A percentile compares a stretch with the other conserved stretches of the same genome.
phyloP scores from a whole-genome alignment of 2,888 invertebrate species.

The Cylindroiulus punctatus region DNA sequence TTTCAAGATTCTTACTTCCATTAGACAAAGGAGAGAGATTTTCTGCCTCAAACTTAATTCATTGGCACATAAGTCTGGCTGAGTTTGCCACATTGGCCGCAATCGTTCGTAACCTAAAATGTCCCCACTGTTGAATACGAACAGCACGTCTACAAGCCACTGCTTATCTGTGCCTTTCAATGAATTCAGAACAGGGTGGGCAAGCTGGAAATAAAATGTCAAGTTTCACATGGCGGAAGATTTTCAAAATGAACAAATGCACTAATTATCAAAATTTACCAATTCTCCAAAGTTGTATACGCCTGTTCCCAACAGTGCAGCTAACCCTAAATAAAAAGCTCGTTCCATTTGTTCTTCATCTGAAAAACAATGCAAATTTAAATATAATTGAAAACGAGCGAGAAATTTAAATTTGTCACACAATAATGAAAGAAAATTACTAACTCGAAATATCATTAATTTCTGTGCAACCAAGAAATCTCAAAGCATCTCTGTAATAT shows the following conservation, averaged over 20 bases:
- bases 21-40: conserved; percentile 92
- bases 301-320: conserved; percentile 91
- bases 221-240: conserved; percentile 31
- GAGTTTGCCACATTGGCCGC: conserved; percentile 78
- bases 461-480: conserved; percentile 79
- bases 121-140: conserved; percentile 87
- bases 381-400: neutral
- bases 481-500: conserved; percentile 93
- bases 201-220: conserved; percentile 72
- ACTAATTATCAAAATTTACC: conserved; percentile 67
- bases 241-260: neutral
- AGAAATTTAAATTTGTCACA: neutral
- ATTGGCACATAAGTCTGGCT: conserved; percentile 84
- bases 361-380: conserved; percentile 54
- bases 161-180: conserved; percentile 82
- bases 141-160: conserved; percentile 88
- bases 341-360: conserved; percentile 77
- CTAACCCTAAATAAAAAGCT: conserved; percentile 91
- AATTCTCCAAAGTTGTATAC: conserved; percentile 98
- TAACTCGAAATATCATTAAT: conserved; percentile 72
- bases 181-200: conserved; percentile 91
- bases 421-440: conserved; percentile 11
- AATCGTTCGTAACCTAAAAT: conserved; percentile 78
- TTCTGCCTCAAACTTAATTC: conserved; percentile 87
- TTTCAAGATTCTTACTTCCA: conserved; percentile 76